Evolutionary conservation across 2,797 vertebrate species (phyloP).

Genomic region (Prunella strophiata): DNA sequence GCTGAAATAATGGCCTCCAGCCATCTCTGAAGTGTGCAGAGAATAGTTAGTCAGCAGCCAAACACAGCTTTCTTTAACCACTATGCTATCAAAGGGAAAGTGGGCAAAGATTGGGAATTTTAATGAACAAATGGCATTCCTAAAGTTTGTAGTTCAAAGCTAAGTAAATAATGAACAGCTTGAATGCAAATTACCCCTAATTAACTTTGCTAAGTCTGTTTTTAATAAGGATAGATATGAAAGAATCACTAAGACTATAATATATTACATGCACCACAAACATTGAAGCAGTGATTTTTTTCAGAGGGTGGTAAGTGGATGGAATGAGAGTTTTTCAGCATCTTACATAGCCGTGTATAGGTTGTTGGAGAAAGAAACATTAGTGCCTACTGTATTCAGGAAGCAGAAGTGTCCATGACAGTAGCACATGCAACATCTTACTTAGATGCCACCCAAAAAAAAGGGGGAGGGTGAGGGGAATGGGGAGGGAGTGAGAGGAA

Average conservation of each 20-base stretch:
- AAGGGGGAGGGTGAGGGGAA: accelerated
- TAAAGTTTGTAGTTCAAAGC: conserved; percentile 67
- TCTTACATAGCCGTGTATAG: neutral
- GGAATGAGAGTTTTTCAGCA: neutral
- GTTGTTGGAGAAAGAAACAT: neutral
- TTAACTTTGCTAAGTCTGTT: conserved; percentile 58
- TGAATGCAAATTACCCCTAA: conserved; percentile 67
- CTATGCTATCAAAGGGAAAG: conserved; percentile 57
- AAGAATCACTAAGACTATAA: conserved; percentile 37
- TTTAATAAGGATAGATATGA: conserved; percentile 62
- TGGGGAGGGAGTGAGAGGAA: neutral
- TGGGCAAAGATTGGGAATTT: conserved; percentile 64
- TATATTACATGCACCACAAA: conserved; percentile 34
- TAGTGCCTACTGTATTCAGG: neutral
- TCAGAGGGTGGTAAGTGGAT: neutral
- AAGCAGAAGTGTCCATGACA: neutral
- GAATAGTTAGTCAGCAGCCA: conserved; percentile 65
- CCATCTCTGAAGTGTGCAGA: conserved; percentile 39
- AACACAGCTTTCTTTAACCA: conserved; percentile 46
- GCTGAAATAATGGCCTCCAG: conserved; percentile 59
- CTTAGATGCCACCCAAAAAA: neutral
- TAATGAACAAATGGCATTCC: conserved; percentile 67
- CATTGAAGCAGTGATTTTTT: conserved; percentile 7
- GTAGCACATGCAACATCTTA: neutral
- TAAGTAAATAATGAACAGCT: conserved; percentile 69